Percentiles rank a stretch among this genome's conserved stretches.
Conservation (phyloP, 1,140 invertebrate species). For the Glossosoma conforme region DNA sequence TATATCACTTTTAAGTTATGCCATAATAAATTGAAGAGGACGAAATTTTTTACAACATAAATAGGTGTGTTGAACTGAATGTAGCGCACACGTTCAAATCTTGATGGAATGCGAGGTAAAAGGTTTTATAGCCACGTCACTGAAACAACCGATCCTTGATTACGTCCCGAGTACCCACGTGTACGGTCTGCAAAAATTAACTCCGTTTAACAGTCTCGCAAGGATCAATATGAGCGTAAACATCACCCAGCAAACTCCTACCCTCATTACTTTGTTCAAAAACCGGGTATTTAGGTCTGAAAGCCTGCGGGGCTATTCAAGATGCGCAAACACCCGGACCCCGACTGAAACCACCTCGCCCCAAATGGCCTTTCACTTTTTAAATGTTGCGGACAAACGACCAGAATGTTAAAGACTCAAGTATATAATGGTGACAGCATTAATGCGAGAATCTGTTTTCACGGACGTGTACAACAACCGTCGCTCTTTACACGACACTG, state of each 20-base stretch:
- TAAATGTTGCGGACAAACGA: constrained; percentile 2
- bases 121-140: too few relatives aligned
- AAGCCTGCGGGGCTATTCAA: constrained; percentile 14
- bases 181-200: constrained; percentile 1
- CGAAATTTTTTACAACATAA: too few relatives aligned
- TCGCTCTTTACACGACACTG: too few relatives aligned
- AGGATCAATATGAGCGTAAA: constrained; percentile 14
- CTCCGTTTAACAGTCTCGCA: constrained; percentile 4
- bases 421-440: too few relatives aligned
- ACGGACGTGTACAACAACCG: too few relatives aligned
- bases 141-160: constrained; percentile 14
- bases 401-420: constrained; percentile 2
- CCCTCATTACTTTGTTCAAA: constrained; percentile 19
- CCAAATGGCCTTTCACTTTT: constrained; percentile 18
- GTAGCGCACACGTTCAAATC: too few relatives aligned
- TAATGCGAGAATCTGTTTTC: too few relatives aligned
- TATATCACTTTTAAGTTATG: too few relatives aligned
- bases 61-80: too few relatives aligned
- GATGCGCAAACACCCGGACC: constrained; percentile 4
- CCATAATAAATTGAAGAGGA: too few relatives aligned
- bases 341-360: constrained; percentile 9
- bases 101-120: too few relatives aligned
- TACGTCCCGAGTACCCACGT: constrained; percentile 5
- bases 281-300: constrained; percentile 16
- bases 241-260: neutral